These are phyloP conservation scores for Parazoanthus swiftii DNA, from an alignment of 92 coral and sea anemone species.

Conservation along the genomic window DNA sequence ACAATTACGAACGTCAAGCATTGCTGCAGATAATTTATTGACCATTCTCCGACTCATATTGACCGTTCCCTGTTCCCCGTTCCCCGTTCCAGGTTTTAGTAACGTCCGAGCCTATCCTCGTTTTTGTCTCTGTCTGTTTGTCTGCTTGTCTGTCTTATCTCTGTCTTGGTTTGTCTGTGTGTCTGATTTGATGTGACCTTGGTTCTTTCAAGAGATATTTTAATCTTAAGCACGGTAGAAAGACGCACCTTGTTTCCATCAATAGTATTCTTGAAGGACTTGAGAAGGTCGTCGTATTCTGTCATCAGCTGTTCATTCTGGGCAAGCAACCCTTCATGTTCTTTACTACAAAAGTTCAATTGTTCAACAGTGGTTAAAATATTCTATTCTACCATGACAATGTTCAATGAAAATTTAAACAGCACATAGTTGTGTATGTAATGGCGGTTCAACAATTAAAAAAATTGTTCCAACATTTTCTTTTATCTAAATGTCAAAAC, in stretches of 20 bases:
- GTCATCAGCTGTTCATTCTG: constrained; percentile 41
- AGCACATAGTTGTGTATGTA: neutral
- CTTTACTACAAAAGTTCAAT: constrained; percentile 1
- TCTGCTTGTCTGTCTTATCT: neutral
- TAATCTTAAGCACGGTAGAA: neutral
- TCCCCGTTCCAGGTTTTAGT: too few species aligned
- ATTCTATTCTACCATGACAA: neutral
- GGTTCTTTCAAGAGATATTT: neutral
- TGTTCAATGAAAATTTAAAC: neutral
- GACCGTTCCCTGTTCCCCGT: too few species aligned
- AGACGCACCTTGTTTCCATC: constrained; percentile 34
- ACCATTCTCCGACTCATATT: too few species aligned
- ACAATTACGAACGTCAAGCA: too few species aligned
- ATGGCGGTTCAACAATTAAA: neutral
- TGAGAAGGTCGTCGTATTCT: constrained; percentile 36
- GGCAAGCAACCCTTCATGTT: constrained; percentile 7
- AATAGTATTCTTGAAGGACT: constrained; percentile 34
- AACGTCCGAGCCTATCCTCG: too few species aligned
- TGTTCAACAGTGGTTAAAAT: neutral
- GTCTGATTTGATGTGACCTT: neutral
- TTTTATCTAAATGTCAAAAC: neutral
- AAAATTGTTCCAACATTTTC: neutral
- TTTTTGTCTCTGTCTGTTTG: neutral
- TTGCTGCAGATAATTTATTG: too few species aligned
- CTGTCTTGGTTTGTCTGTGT: neutral